These are phyloP conservation scores for Sceliomorpha sp. DNA, from an alignment of 2,888 invertebrate species.

Conservation along the genomic window DNA sequence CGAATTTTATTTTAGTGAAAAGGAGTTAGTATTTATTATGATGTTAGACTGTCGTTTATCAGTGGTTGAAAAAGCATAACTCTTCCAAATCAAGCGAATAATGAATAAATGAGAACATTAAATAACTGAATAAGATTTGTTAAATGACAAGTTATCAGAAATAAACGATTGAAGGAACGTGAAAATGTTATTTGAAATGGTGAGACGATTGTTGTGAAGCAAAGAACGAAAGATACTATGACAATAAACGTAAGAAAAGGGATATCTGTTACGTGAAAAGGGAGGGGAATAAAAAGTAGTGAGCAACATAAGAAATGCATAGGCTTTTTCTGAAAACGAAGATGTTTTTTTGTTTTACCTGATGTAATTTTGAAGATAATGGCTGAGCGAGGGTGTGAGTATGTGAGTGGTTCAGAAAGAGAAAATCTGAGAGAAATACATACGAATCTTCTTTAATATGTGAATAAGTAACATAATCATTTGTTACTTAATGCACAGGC, in stretches of 20 bases:
- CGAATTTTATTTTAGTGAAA: too few relatives aligned
- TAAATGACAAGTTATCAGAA: too few relatives aligned
- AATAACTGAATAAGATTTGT: too few relatives aligned
- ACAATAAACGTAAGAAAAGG: conserved; percentile 17
- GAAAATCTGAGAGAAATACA: conserved; percentile 50
- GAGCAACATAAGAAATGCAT: conserved; percentile 36
- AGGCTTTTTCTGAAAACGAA: conserved; percentile 35
- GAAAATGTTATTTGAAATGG: not conserved
- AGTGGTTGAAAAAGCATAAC: too few relatives aligned
- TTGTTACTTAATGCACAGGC: conserved; percentile 5
- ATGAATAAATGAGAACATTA: too few relatives aligned
- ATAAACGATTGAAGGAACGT: not conserved
- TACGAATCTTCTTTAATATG: conserved; percentile 28
- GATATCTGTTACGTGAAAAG: conserved; percentile 26
- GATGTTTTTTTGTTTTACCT: conserved; percentile 39
- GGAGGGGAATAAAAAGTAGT: conserved; percentile 25
- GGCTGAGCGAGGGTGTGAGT: conserved; percentile 38
- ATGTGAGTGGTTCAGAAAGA: conserved; percentile 43
- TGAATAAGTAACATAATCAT: conserved; percentile 2
- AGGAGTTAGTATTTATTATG: too few relatives aligned
- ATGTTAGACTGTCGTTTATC: too few relatives aligned
- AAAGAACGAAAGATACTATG: conserved; percentile 21
- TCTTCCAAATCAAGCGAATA: too few relatives aligned
- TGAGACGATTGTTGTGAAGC: not conserved
- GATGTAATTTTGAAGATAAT: conserved; percentile 45